phyloP scores from a whole-genome alignment of 2,797 vertebrate genomes.

The Parotocinclus haroldoi region DNA sequence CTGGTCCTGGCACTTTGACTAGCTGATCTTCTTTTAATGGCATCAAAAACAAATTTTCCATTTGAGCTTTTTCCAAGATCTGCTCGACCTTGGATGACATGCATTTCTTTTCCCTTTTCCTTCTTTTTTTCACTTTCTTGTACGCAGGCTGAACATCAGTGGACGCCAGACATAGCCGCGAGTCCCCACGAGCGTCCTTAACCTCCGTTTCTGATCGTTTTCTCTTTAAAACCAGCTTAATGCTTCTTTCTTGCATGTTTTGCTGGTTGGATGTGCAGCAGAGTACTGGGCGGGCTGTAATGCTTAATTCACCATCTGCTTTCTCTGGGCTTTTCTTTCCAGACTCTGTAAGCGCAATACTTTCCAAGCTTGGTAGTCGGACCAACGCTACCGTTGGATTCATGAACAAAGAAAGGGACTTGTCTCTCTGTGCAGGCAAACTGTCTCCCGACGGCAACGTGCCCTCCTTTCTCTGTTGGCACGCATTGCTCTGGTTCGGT shows the following conservation, averaged over 20 bases:
- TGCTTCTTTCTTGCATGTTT: conserved; percentile 51
- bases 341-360: conserved; percentile 14
- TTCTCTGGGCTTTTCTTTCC: conserved; percentile 9
- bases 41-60: conserved; percentile 62
- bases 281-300: conserved; percentile 56
- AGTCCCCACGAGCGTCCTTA: neutral
- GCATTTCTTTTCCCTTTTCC: conserved; percentile 54
- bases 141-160: neutral
- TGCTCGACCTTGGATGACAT: conserved; percentile 49
- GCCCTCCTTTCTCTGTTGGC: neutral
- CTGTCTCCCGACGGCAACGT: neutral
- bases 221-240: conserved; percentile 72
- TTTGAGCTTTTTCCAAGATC: conserved; percentile 16
- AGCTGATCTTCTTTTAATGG: conserved; percentile 80
- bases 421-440: neutral
- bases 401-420: neutral
- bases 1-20: conserved; percentile 81
- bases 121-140: conserved; percentile 54
- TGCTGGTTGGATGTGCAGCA: conserved; percentile 49
- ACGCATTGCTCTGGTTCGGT: neutral
- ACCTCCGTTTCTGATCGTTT: conserved; percentile 46
- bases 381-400: conserved; percentile 71
- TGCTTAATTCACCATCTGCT: conserved; percentile 18
- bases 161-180: neutral
- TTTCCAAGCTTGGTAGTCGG: conserved; percentile 64